phyloP scores from a whole-genome alignment of 2,888 invertebrate genomes.

The Acleris holmiana region DNA sequence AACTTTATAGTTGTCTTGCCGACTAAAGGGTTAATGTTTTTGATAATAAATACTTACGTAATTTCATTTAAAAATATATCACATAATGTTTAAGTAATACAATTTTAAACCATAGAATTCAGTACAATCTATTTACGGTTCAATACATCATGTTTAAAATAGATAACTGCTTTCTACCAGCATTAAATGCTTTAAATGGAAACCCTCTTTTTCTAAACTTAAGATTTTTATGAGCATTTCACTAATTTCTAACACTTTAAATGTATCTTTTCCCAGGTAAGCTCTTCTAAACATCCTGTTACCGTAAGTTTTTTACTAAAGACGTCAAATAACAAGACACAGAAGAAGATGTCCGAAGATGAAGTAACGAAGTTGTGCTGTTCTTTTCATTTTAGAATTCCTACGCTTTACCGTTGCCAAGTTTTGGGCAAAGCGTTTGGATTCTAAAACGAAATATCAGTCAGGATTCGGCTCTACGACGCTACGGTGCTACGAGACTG shows the following conservation, averaged over 20 bases:
- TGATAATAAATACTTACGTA: too few species aligned
- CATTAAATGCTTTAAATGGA: too few species aligned
- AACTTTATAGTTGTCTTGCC: too few species aligned
- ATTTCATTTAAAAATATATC: too few species aligned
- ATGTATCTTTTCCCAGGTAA: slow-evolving; percentile 20
- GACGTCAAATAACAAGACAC: neutral
- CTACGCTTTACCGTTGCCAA: slow-evolving; percentile 95
- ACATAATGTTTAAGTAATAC: too few species aligned
- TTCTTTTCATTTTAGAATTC: slow-evolving; percentile 94
- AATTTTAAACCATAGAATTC: too few species aligned
- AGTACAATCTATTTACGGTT: too few species aligned
- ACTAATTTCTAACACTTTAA: neutral
- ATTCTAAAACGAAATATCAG: slow-evolving; percentile 93
- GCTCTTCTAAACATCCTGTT: neutral
- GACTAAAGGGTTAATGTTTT: too few species aligned
- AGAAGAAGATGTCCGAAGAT: slow-evolving; percentile 34
- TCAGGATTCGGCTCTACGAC: slow-evolving; percentile 28
- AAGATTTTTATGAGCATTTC: too few species aligned
- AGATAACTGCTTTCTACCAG: too few species aligned
- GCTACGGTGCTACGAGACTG: neutral
- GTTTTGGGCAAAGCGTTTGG: slow-evolving; percentile 96
- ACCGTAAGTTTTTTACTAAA: neutral
- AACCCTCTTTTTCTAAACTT: too few species aligned
- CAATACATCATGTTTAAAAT: too few species aligned
- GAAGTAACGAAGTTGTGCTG: slow-evolving; percentile 50